Conservation (phyloP, 2,797 vertebrate species). For the Microtus californicus region DNA sequence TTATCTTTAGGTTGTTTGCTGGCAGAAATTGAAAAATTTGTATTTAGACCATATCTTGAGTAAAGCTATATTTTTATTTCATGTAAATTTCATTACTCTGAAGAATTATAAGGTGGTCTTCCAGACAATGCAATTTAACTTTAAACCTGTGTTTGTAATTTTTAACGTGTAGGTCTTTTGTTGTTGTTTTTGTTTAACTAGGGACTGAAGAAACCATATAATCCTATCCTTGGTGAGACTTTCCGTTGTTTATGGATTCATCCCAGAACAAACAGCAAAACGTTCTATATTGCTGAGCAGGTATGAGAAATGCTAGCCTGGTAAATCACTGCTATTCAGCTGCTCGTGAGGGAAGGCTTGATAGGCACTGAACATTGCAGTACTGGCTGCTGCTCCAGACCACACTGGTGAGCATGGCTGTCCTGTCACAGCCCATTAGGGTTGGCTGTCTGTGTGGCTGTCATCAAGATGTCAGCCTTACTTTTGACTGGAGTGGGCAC, state of each 20-base stretch:
- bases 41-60: slow-evolving; percentile 34
- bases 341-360: slow-evolving; percentile 4
- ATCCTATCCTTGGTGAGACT: slow-evolving; percentile 98
- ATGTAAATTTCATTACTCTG: slow-evolving; percentile 26
- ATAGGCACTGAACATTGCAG: not conserved
- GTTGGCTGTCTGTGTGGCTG: not conserved
- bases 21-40: slow-evolving; percentile 51
- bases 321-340: slow-evolving; percentile 36
- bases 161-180: slow-evolving; percentile 17
- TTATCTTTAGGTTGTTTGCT: slow-evolving; percentile 47
- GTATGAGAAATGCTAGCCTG: slow-evolving; percentile 85
- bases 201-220: slow-evolving; percentile 99
- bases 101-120: slow-evolving; percentile 42
- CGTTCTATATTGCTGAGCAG: slow-evolving; percentile 99
- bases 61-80: slow-evolving; percentile 58
- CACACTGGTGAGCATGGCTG: not conserved
- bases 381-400: not conserved
- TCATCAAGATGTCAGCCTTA: not conserved
- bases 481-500: not conserved
- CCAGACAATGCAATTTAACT: slow-evolving; percentile 11
- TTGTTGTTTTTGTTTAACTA: slow-evolving; percentile 80
- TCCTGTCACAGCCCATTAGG: not conserved
- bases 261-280: slow-evolving; percentile 97
- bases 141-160: slow-evolving; percentile 55
- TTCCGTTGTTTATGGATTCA: slow-evolving; percentile 99